These are phyloP conservation scores for Pongo pygmaeus DNA, from an alignment of 2,113 vertebrate genomes.

Conservation along the genomic window DNA sequence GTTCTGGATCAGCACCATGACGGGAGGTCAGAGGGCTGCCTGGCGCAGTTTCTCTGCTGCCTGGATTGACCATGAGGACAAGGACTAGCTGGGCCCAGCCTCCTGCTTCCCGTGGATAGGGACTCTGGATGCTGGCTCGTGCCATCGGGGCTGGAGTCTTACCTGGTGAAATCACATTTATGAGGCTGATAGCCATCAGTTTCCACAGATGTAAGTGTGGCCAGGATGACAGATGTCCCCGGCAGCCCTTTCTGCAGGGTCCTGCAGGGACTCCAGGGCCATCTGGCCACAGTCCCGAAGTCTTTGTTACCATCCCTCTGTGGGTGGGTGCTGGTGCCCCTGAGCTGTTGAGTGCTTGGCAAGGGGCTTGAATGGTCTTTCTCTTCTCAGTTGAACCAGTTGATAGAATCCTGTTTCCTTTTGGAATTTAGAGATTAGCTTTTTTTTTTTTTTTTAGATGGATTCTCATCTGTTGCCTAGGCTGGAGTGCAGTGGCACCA, in stretches of 20 bases:
- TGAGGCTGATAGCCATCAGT: background rate
- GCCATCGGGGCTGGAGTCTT: rapidly evolving
- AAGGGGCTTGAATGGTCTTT: rapidly evolving
- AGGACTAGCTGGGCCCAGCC: background rate
- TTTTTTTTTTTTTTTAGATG: no score
- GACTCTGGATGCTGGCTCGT: background rate
- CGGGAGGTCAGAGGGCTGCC: background rate
- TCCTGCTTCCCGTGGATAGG: rapidly evolving
- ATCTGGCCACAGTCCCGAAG: background rate
- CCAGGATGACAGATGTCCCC: background rate
- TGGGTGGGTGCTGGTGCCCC: background rate
- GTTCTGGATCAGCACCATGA: rapidly evolving
- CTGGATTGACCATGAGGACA: rapidly evolving
- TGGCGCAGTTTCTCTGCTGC: rapidly evolving
- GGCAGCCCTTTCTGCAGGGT: background rate
- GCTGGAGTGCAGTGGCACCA: no score
- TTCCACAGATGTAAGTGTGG: background rate
- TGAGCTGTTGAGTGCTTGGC: background rate
- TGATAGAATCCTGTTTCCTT: background rate
- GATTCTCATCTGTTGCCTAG: no score
- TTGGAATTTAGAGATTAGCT: background rate
- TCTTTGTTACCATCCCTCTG: rapidly evolving
- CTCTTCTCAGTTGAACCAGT: background rate
- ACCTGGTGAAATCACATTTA: rapidly evolving
- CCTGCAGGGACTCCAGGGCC: background rate